Evolutionary conservation across 2,797 vertebrate species (phyloP), one percentile per base, ranked within the genome.

Genomic region (Gymnodraco acuticeps): DNA sequence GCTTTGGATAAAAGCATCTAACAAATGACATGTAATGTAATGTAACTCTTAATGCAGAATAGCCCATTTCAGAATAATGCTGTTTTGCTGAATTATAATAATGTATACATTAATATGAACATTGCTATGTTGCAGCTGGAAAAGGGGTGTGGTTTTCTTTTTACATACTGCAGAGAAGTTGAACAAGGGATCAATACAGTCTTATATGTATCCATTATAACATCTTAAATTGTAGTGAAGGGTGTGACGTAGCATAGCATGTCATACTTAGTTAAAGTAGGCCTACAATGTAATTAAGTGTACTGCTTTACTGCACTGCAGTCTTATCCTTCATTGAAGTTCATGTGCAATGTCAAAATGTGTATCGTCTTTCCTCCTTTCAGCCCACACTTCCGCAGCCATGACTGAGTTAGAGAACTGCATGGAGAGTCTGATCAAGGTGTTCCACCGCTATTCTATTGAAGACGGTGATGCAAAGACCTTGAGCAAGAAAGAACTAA

Each of bases 401-500:
- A 95, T 95, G 94, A 93, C 95, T 81, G 93, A 95, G 1, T 74
- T 96, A 81, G 95, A 96, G 75, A 77, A 48, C 6, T 90, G 94
- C 63, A 94, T 95, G 77, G 83, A 92, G 2, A 81, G 84, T 10
- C 79, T 97, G 70, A 90, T 96, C 0, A 7, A 13, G 1, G 75
- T 93, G 50, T 96, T 97, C 27, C 87, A 93, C 31, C 60, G 48
- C 6, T 94, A 95, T 0, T 73, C 95, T 0, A 73, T 60, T 8
- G 87, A 72, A 0, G 93, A 96, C 0, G 89, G 92, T 0, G 46
- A 84, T 17, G 62, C 68, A 20, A 66, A 23, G 2, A 89, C 87
- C 2, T 89, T 96, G 55, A 95, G 47, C 85, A 94, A 93, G 31
- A 93, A 85, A 69, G 95, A 97, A 75, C 87, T 97, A 54, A 96